phyloP scores from a whole-genome alignment of 2,797 vertebrate genomes.

The Coreius guichenoti region DNA sequence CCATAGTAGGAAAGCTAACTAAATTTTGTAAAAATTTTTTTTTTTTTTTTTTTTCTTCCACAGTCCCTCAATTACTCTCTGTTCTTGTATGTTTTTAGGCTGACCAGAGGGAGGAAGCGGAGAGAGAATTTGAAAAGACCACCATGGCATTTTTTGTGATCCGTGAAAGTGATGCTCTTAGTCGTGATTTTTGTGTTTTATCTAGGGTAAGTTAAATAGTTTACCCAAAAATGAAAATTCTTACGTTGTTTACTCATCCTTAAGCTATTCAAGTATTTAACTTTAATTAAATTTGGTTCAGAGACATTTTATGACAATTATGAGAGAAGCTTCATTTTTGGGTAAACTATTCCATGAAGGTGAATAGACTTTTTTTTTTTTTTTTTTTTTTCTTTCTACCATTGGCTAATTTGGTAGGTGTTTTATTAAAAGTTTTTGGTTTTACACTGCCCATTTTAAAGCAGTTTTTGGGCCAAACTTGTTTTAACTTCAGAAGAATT shows the following conservation, averaged over 20 bases:
- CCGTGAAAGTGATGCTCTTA: no score
- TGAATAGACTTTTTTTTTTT: no score
- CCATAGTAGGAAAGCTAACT: background rate
- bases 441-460: conserved; percentile 21
- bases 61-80: conserved; percentile 3
- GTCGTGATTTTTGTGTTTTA: conserved; percentile 28
- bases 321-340: conserved; percentile 30
- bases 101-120: background rate
- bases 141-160: no score
- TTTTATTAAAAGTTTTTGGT: conserved; percentile 5
- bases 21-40: conserved; percentile 5
- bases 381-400: background rate
- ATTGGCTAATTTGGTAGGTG: conserved; percentile 14
- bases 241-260: conserved; percentile 37
- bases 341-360: conserved; percentile 19
- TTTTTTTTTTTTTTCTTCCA: background rate
- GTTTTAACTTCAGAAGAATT: conserved; percentile 25
- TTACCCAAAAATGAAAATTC: background rate
- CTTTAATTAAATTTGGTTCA: conserved; percentile 26
- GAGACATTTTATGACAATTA: conserved; percentile 31
- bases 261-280: conserved; percentile 34
- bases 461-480: conserved; percentile 32
- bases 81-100: conserved; percentile 13
- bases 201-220: conserved; percentile 14
- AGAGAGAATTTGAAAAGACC: conserved; percentile 1